phyloP scores from a whole-genome alignment of 2,113 vertebrate genomes.

The Pseudopipra pipra region DNA sequence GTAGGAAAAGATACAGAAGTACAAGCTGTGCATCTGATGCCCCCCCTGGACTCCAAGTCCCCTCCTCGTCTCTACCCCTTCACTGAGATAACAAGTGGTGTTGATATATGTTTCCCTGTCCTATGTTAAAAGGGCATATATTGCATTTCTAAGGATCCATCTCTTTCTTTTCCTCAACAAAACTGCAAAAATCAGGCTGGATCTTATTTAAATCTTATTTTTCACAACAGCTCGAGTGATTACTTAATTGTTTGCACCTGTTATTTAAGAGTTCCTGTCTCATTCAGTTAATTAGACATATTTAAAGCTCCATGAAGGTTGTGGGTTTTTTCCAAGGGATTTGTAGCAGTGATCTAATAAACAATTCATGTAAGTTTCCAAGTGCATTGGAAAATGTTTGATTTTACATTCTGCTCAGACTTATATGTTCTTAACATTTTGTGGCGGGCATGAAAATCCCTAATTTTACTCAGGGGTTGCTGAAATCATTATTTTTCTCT shows the following conservation, averaged over 20 bases:
- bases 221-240: not conserved
- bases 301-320: not conserved
- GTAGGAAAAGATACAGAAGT: not conserved
- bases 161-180: not conserved
- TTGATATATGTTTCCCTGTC: not conserved
- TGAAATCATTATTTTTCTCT: not conserved
- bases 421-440: not conserved
- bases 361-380: not conserved
- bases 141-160: not conserved
- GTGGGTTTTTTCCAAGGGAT: not conserved
- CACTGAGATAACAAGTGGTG: not conserved
- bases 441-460: not conserved
- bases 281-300: constrained; percentile 3
- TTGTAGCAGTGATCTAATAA: not conserved
- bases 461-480: not conserved
- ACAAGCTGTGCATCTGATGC: not conserved
- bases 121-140: not conserved
- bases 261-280: constrained; percentile 6
- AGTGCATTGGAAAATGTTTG: not conserved
- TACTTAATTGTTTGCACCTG: constrained; percentile 39
- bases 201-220: not conserved
- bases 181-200: not conserved
- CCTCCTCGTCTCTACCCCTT: not conserved
- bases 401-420: not conserved
- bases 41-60: not conserved